These are phyloP conservation scores for Pteromalus puparum DNA, from an alignment of 1,140 invertebrate genomes.

Conservation along the genomic window DNA sequence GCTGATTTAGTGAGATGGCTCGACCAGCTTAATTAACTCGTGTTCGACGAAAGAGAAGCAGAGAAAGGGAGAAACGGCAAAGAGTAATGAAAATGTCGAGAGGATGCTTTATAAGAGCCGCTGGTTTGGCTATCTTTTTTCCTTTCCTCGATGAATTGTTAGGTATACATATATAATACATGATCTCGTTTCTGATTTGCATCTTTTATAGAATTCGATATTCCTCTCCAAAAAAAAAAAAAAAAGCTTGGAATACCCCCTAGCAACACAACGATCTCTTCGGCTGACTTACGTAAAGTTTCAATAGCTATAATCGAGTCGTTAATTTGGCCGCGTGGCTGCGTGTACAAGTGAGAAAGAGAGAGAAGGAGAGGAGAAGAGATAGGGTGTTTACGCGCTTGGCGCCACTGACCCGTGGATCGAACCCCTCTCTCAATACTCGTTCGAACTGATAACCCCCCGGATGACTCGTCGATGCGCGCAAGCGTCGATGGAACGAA, in stretches of 20 bases:
- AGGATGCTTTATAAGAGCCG: neutral
- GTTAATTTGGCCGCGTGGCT: neutral
- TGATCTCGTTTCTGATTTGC: too few relatives aligned
- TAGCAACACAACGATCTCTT: neutral
- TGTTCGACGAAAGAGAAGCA: neutral
- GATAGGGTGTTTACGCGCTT: constrained; percentile 23
- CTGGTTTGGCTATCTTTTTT: neutral
- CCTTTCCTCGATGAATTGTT: too few relatives aligned
- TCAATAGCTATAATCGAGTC: neutral
- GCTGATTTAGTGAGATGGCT: constrained; percentile 17
- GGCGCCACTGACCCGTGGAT: constrained; percentile 13
- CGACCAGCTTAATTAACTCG: constrained; percentile 1
- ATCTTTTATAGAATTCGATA: too few relatives aligned
- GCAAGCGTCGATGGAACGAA: neutral
- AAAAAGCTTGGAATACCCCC: neutral
- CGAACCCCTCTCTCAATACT: neutral
- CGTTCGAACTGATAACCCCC: neutral
- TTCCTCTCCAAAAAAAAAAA: too few relatives aligned
- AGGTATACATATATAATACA: too few relatives aligned
- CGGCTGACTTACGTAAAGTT: neutral
- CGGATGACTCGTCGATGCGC: neutral
- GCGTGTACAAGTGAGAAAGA: neutral
- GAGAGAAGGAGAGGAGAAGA: neutral
- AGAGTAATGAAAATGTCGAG: constrained; percentile 24
- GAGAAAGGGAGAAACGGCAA: neutral